phyloP scores from a whole-genome alignment of 2,888 invertebrate species.

The Cheilosia variabilis region DNA sequence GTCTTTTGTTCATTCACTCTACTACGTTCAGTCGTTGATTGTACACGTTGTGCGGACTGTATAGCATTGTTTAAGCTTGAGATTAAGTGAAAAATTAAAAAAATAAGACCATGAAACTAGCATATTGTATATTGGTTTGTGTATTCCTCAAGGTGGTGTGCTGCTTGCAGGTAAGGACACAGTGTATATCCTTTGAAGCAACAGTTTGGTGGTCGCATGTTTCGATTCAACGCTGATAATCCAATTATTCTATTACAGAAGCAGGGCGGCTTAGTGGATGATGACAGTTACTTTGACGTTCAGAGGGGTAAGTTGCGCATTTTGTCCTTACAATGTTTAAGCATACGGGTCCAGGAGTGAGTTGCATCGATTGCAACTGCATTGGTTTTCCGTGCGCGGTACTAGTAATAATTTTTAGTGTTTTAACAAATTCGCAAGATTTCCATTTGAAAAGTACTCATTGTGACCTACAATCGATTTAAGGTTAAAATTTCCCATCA shows the following conservation, averaged over 20 bases:
- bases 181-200: neutral
- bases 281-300: slow-evolving; percentile 66
- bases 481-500: no score
- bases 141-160: slow-evolving; percentile 59
- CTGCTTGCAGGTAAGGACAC: slow-evolving; percentile 54
- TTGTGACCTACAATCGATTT: no score
- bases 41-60: slow-evolving; percentile 53
- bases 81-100: slow-evolving; percentile 40
- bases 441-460: no score
- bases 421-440: no score
- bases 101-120: slow-evolving; percentile 49
- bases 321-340: neutral
- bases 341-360: slow-evolving; percentile 48
- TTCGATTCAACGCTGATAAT: neutral
- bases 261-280: slow-evolving; percentile 44
- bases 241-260: slow-evolving; percentile 41
- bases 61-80: slow-evolving; percentile 54
- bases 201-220: neutral
- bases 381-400: neutral
- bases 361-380: no score
- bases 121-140: slow-evolving; percentile 66
- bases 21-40: slow-evolving; percentile 55
- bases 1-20: slow-evolving; percentile 61
- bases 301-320: slow-evolving; percentile 55
- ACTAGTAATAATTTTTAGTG: neutral